phyloP scores from a whole-genome alignment of 2,113 vertebrate genomes.

The Gobio gobio region DNA sequence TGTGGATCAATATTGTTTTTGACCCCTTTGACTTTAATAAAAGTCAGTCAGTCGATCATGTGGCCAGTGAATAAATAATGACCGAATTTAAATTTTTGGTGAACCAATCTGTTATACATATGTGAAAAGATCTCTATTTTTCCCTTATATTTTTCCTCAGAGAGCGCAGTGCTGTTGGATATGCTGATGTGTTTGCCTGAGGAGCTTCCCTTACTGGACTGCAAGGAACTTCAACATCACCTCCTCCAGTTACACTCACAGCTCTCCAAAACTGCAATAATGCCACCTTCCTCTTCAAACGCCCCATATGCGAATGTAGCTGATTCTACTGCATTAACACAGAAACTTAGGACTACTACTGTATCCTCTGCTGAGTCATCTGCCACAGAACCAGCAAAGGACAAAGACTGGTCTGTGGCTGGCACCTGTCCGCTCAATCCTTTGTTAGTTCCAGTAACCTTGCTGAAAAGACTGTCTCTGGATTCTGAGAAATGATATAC shows the following conservation, averaged over 20 bases:
- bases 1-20: background rate
- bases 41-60: background rate
- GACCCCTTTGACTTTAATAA: background rate
- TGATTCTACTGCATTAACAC: background rate
- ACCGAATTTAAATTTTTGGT: background rate
- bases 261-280: constrained; percentile 52
- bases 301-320: background rate
- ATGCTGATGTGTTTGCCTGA: constrained; percentile 76
- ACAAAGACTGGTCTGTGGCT: background rate
- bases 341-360: background rate
- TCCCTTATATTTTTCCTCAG: constrained; percentile 57
- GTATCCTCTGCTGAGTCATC: constrained; percentile 41
- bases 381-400: background rate
- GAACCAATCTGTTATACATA: background rate
- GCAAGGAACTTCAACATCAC: constrained; percentile 68
- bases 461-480: constrained; percentile 56
- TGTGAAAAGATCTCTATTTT: background rate
- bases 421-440: constrained; percentile 71
- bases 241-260: constrained; percentile 63
- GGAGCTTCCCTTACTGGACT: constrained; percentile 70
- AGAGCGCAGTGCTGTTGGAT: constrained; percentile 75
- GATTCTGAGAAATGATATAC: constrained; percentile 9
- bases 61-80: background rate
- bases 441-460: constrained; percentile 71
- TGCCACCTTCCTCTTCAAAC: background rate